These are phyloP conservation scores for Rotaria socialis DNA, from an alignment of 2,888 invertebrate species.

Conservation along the genomic window DNA sequence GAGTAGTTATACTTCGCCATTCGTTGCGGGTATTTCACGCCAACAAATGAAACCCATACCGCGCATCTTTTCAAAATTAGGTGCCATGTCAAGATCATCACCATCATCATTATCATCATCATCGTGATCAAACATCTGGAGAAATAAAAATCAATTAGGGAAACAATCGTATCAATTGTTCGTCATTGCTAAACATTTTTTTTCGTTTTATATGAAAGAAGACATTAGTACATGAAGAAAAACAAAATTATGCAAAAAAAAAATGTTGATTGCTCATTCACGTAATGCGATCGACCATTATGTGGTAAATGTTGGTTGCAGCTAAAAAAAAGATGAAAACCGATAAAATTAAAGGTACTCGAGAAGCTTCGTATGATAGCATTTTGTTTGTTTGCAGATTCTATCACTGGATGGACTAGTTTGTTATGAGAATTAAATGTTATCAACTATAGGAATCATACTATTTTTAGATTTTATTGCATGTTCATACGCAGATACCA, in stretches of 20 bases:
- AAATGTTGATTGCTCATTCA: background rate
- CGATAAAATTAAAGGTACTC: too few relatives aligned
- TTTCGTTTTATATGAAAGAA: background rate
- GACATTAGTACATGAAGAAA: background rate
- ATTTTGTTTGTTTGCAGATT: too few relatives aligned
- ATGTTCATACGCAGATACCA: too few relatives aligned
- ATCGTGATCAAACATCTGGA: background rate
- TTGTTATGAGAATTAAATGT: too few relatives aligned
- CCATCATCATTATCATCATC: background rate
- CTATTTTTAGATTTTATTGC: too few relatives aligned
- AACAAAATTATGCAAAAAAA: background rate
- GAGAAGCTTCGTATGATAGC: too few relatives aligned
- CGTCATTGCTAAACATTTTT: background rate
- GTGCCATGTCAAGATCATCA: background rate
- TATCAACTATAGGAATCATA: too few relatives aligned
- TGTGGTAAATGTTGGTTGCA: background rate
- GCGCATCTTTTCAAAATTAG: constrained; percentile 4
- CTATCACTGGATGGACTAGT: too few relatives aligned
- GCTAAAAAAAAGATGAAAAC: too few relatives aligned
- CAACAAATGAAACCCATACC: constrained; percentile 36
- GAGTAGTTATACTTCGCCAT: background rate
- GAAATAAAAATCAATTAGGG: background rate
- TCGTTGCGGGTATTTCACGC: constrained; percentile 22
- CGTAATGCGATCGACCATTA: too few relatives aligned
- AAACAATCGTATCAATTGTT: background rate